Percentiles rank a stretch among this genome's conserved stretches.
Conservation (phyloP, 2,113 vertebrate species). For the Hemiscyllium ocellatum region DNA sequence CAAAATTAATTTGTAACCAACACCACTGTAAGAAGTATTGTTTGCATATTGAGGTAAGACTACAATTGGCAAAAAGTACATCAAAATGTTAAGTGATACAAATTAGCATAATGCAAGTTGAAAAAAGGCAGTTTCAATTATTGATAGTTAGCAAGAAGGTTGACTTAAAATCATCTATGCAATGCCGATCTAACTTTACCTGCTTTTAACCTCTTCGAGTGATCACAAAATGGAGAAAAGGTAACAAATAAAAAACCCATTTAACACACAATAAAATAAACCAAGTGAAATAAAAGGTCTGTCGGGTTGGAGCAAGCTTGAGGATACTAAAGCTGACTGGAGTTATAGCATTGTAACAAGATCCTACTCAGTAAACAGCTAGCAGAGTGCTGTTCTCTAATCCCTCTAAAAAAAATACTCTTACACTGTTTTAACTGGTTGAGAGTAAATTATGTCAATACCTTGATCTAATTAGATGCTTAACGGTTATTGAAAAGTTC, state of each 20-base stretch:
- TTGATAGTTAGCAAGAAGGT: not conserved
- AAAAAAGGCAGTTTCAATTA: not conserved
- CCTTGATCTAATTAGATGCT: not conserved
- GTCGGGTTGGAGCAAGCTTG: not conserved
- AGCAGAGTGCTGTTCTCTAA: not conserved
- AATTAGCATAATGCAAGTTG: not conserved
- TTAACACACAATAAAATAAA: not conserved
- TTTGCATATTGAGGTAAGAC: not conserved
- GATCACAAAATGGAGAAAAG: not conserved
- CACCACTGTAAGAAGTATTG: not conserved
- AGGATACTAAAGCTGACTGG: not conserved
- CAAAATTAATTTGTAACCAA: not conserved
- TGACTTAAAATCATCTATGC: not conserved
- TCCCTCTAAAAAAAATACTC: not conserved
- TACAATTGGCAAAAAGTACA: not conserved
- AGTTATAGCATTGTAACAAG: not conserved
- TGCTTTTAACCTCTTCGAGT: not conserved
- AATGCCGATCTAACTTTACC: not conserved
- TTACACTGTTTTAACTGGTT: not conserved
- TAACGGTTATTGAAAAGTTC: not conserved
- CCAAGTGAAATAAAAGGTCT: not conserved
- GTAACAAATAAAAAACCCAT: not conserved
- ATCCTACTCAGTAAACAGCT: not conserved
- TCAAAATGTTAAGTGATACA: not conserved
- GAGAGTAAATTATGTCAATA: not conserved